Evolutionary conservation across 64 coral and sea anemone genomes (phyloP).

Genomic region (Montipora efflorescens): DNA sequence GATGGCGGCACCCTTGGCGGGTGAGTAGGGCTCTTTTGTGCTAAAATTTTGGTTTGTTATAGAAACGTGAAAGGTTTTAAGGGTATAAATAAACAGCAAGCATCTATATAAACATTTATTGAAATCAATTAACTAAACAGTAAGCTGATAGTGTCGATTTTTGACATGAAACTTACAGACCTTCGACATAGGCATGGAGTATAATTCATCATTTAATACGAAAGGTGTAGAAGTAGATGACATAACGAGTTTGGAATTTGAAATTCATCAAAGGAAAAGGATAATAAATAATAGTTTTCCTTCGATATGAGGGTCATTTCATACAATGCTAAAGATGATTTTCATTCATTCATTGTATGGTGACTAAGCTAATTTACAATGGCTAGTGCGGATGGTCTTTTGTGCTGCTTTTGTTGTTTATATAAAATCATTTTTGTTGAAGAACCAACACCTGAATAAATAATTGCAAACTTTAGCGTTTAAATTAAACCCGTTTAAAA

Average conservation of each 20-base stretch:
- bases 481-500: slow-evolving; percentile 20
- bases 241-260: background rate
- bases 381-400: background rate
- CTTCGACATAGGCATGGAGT: background rate
- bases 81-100: slow-evolving; percentile 17
- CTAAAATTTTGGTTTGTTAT: no score
- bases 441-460: slow-evolving; percentile 15
- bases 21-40: no score
- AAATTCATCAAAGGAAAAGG: background rate
- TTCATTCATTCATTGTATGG: background rate
- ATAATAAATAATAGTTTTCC: background rate
- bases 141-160: background rate
- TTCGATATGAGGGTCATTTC: background rate
- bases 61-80: background rate
- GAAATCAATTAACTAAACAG: background rate
- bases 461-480: slow-evolving; percentile 8
- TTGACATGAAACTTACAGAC: background rate
- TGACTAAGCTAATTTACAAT: background rate
- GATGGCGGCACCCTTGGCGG: no score
- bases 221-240: background rate
- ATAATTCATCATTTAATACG: slow-evolving; percentile 20
- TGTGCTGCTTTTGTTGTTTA: background rate
- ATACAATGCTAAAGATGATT: background rate
- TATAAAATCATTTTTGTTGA: no score
- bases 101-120: background rate